Evolutionary conservation across 2,113 vertebrate species (phyloP), one percentile per base, ranked within the genome.

Genomic region (Hoplias malabaricus): DNA sequence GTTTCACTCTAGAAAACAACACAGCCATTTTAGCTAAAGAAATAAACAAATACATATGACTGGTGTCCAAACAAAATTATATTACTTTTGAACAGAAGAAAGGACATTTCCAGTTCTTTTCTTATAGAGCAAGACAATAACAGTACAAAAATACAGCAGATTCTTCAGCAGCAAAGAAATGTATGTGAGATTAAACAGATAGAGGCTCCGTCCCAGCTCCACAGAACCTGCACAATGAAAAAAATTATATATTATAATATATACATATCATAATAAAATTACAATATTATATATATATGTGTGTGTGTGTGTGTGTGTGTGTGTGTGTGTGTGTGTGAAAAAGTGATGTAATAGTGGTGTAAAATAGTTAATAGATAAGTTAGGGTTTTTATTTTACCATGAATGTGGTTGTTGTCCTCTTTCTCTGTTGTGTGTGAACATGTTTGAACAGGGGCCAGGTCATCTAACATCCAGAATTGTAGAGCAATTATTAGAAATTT

Each of bases 161-260:
- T 81, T 81, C 46, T 81, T 81, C 80, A 81, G 36, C 16, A 81
- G 31, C 42, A 77, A 21, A 25, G 67, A 34, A 21, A 6, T 33
- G 23, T 81, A 81, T 9, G 53, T 71, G 16, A 67, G 29, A 12
- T 43, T 38, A 38, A 81, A 72, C 61, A 77, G 34, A 11, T 21
- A 13, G 21, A 62, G 42, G 0, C 61, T 77, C 1, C 21, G 40
- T 2, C 2, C 21, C 8, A 36, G 2, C 7, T 68, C 40, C 11
- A 12, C 4, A 1, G 40, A 62, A 31, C 29, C 75, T 77, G 53
- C 31, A 34, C 25, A 2, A 13, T 14, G 19, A 10, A 36, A 19
- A 61, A 5, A 14, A 1, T 14, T 16, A 31, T 3, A 59, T 6
- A 27, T 16, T 2, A 9, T 16, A 16, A 46, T 2, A 46, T 46